Evolutionary conservation across 2,797 vertebrate species (phyloP).

Genomic region (Coregonus suidteri): DNA sequence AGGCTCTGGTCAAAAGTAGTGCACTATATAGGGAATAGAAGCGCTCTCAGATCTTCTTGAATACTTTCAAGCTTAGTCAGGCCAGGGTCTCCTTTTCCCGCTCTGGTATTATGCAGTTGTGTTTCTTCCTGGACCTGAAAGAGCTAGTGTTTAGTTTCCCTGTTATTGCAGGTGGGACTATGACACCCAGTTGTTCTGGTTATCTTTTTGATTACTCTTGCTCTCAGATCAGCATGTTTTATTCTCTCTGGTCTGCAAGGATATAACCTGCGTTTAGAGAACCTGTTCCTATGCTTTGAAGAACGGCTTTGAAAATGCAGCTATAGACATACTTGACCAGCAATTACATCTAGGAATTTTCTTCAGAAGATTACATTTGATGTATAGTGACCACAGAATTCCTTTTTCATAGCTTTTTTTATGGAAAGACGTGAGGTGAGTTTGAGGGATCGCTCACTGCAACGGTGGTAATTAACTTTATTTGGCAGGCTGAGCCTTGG

Average conservation of each 20-base stretch:
- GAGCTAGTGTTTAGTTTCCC: background rate
- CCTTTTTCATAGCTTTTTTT: background rate
- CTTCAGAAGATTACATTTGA: too few relatives aligned
- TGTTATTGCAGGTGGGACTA: too few relatives aligned
- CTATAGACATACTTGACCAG: too few relatives aligned
- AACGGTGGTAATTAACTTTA: conserved; percentile 50
- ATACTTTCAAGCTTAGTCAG: background rate
- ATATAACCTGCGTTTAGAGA: background rate
- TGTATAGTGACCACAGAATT: background rate
- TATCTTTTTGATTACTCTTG: background rate
- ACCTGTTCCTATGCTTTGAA: background rate
- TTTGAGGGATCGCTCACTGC: conserved; percentile 22
- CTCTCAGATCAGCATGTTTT: background rate
- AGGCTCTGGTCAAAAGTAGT: background rate
- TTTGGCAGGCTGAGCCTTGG: conserved; percentile 60
- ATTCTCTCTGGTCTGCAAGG: background rate
- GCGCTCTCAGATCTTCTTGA: background rate
- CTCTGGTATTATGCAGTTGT: background rate
- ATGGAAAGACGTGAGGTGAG: conserved; percentile 33
- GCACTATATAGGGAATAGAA: background rate
- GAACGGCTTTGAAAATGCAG: background rate
- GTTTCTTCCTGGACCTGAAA: background rate
- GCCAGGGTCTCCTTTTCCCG: background rate
- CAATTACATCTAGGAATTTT: too few relatives aligned
- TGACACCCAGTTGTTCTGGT: too few relatives aligned